Evolutionary conservation across 2,888 invertebrate species (phyloP), one percentile per base, ranked within the genome.

Genomic region (Agrotis exclamationis): DNA sequence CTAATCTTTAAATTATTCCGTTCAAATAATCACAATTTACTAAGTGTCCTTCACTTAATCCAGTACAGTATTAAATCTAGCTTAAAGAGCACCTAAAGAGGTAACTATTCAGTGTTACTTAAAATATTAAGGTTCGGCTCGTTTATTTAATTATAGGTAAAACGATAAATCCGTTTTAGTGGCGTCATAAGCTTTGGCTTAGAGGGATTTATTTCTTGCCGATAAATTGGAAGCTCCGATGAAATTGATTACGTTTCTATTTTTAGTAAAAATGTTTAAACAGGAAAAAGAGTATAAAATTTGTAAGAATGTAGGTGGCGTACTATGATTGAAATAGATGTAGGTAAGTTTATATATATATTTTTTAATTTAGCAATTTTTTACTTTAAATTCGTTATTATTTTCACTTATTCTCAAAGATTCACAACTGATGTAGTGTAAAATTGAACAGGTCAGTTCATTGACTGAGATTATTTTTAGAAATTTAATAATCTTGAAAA

Each of bases 101-200:
- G 20, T 20, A 60, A 13, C 22, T 24, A 63, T 58, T 64, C 59
- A 39, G 47, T 59, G n/a, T 44, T 67, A 16, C 79, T 74, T 79
- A 62, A 59, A 79, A 79, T 78, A 69, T 53, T 69, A 68, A 22
- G 60, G 68, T 39, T 22, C 28, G 22, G 18, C 13, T 50, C 58
- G 56, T 65, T 73, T 57, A 80, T 78, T 81, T 78, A 69, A 82
- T 82, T 82, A 78, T 59, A 78, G 74, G 22, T 68, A 64, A 45
- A 70, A 57, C 63, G 45, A 81, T 78, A 74, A 80, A 81, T 81
- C 63, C 47, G 45, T 51, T 76, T 60, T 48, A 77, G 70, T 70
- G 22, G 50, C 69, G 22, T 45, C 47, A 69, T 74, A 69, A 80
- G 70, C 78, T 59, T 50, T 50, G n/a, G 82, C 62, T 62, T 66